Evolutionary conservation across 92 coral and sea anemone species (phyloP), one percentile per base, ranked within the genome.

Genomic region (Porites evermanni): DNA sequence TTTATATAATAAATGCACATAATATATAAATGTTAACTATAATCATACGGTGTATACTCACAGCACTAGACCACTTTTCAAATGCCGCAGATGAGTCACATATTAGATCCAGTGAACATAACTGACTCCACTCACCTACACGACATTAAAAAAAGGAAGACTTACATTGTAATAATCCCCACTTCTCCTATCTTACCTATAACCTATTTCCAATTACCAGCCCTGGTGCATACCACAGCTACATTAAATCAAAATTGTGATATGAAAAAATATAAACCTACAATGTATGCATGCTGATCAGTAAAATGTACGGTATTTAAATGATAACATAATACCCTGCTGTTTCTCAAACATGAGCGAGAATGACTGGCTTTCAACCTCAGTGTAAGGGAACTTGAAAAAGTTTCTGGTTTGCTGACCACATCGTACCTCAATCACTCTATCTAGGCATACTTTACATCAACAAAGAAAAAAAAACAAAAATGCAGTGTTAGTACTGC

Each of bases 391-490:
- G 63, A 92, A 94, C 89, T 93, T 94, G 86, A 84, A 90, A 80
- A 94, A 94, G 66, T 94, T 94, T 69, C 83, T 92, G 26, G 98
- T 94, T 72, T 94, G 98, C 52, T 94, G 98, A 7, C 98, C 98
- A 91, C 98, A 94, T 47, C 98, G 89, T 17, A 94, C 95, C 77
- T 94, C 98, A 7, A 94, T 75, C n/a, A 94, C 94, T 77, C 89
- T 90, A 32, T 93, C 94, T 29, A 94, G 79, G 65, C 93, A 84
- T 89, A 94, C 98, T 94, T 0, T 0, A 54, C 12, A 53, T 24
- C 26, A 56, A 47, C 18, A 56, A 56, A 56, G 17, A 56, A 56
- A 56, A 11, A 11, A 14, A 17, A 56, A 56, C 16, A 11, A 38
- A 38, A 56, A 56, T 54, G 0, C 14, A 54, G 12, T 54, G 14